phyloP scores from a whole-genome alignment of 2,888 invertebrate species.

The Cotesia congregata region DNA sequence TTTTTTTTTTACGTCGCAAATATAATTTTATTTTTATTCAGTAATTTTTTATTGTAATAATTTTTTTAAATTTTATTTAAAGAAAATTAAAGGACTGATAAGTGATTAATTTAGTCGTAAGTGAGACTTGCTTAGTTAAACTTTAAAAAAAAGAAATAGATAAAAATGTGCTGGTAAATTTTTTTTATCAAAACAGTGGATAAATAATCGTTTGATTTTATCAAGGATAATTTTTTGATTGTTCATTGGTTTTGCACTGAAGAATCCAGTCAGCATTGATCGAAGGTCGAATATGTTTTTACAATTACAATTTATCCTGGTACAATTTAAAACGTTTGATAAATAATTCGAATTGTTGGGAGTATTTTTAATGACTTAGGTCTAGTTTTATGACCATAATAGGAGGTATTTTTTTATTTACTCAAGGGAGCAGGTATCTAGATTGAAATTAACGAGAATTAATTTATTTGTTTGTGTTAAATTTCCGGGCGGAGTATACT shows the following conservation, averaged over 20 bases:
- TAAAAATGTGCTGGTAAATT: neutral
- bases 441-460: neutral
- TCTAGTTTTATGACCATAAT: too few relatives aligned
- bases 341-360: too few relatives aligned
- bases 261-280: conserved; percentile 35
- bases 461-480: neutral
- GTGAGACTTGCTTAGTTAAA: too few relatives aligned
- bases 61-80: neutral
- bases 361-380: too few relatives aligned
- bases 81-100: too few relatives aligned
- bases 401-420: too few relatives aligned
- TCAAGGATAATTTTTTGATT: conserved; percentile 23
- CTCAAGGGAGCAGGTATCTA: conserved; percentile 5
- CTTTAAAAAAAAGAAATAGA: too few relatives aligned
- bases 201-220: neutral
- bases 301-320: conserved; percentile 26
- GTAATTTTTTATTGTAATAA: conserved; percentile 3
- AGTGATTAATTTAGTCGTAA: too few relatives aligned
- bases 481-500: neutral
- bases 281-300: conserved; percentile 36
- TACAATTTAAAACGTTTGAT: neutral
- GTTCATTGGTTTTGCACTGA: conserved; percentile 13
- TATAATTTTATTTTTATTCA: neutral
- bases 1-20: neutral
- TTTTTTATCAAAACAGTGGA: neutral